Evolutionary conservation across 2,113 vertebrate species (phyloP).

Genomic region (Lamprotornis superbus): DNA sequence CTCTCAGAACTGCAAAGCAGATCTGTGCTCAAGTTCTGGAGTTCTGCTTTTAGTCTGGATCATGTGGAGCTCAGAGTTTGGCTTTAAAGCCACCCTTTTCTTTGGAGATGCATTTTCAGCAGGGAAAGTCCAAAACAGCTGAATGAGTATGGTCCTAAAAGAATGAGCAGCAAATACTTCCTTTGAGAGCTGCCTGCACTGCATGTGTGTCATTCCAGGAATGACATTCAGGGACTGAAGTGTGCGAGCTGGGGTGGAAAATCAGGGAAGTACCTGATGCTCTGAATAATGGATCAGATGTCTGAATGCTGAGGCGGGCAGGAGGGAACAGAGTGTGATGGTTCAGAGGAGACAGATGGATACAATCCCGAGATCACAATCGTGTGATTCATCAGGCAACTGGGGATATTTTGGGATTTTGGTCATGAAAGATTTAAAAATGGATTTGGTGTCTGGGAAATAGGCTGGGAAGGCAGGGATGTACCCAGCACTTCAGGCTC

Average conservation of each 20-base stretch:
- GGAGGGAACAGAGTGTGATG: not conserved
- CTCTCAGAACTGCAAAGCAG: not conserved
- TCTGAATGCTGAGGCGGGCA: not conserved
- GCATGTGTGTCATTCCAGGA: not conserved
- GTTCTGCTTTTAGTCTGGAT: not conserved
- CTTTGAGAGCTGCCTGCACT: not conserved
- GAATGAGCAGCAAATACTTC: not conserved
- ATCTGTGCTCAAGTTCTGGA: not conserved
- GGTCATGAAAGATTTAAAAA: not conserved
- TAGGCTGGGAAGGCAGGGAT: not conserved
- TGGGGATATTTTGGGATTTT: not conserved
- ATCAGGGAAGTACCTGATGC: not conserved
- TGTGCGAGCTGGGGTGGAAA: not conserved
- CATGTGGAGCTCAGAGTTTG: not conserved
- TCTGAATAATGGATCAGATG: conserved; percentile 3
- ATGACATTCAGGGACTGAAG: not conserved
- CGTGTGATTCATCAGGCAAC: not conserved
- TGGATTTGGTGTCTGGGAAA: not conserved
- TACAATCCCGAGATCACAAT: not conserved
- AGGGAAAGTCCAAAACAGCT: not conserved
- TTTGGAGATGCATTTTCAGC: not conserved
- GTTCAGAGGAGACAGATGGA: conserved; percentile 35
- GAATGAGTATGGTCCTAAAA: not conserved
- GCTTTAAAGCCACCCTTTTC: not conserved
- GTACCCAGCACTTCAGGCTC: not conserved